phyloP scores from a whole-genome alignment of 2,888 invertebrate genomes.

The Oligia strigilis region DNA sequence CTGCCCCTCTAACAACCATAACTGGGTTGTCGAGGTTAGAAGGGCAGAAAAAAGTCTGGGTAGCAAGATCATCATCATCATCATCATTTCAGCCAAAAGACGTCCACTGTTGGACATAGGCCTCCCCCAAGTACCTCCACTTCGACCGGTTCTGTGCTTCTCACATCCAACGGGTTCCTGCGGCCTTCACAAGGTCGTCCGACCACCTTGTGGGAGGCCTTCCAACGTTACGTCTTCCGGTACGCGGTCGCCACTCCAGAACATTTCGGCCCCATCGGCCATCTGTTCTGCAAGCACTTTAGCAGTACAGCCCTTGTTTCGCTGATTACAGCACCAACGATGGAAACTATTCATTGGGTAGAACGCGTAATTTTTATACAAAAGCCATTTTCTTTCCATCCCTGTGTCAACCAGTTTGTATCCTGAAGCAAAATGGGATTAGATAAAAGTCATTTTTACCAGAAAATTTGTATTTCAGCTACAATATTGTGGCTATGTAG shows the following conservation, averaged over 20 bases:
- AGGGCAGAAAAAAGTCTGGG: background rate
- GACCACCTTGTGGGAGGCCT: too few relatives aligned
- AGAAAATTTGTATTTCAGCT: background rate
- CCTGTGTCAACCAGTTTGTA: background rate
- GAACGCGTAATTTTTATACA: constrained; percentile 15
- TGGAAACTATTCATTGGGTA: background rate
- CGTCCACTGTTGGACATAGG: too few relatives aligned
- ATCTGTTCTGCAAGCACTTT: background rate
- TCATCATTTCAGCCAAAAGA: too few relatives aligned
- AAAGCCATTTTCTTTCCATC: background rate
- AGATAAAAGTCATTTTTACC: background rate
- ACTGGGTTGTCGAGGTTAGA: background rate
- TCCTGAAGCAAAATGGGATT: background rate
- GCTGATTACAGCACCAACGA: constrained; percentile 8
- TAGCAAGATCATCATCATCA: background rate
- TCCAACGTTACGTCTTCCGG: too few relatives aligned
- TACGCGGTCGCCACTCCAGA: too few relatives aligned
- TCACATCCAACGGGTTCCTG: too few relatives aligned
- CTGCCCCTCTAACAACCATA: background rate
- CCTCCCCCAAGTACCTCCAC: too few relatives aligned
- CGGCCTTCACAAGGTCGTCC: too few relatives aligned
- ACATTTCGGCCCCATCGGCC: too few relatives aligned
- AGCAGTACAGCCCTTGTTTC: constrained; percentile 15
- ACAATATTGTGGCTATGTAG: background rate
- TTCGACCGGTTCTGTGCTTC: too few relatives aligned